Evolutionary conservation across 2,113 vertebrate species (phyloP).

Genomic region (Coptodon rendalli): DNA sequence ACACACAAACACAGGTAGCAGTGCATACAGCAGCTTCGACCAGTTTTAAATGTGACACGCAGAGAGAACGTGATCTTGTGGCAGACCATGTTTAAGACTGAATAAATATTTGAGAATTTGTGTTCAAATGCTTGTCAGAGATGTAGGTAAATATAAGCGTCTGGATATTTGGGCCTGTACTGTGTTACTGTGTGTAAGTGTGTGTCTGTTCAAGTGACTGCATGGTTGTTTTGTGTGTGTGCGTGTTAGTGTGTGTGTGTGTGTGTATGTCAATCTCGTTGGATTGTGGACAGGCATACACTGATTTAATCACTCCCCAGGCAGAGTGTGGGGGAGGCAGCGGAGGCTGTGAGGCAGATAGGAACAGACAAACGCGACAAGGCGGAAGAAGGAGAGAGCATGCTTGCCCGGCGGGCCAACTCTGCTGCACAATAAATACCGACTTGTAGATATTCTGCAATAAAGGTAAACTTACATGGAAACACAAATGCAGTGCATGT

Average conservation of each 20-base stretch:
- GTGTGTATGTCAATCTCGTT: conserved; percentile 49
- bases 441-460: conserved; percentile 29
- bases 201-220: conserved; percentile 12
- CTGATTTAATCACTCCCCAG: conserved; percentile 71
- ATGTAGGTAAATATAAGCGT: conserved; percentile 35
- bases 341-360: conserved; percentile 68
- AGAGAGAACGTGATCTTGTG: conserved; percentile 13
- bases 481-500: background rate
- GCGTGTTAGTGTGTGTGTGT: background rate
- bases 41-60: background rate
- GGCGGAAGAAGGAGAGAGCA: conserved; percentile 61
- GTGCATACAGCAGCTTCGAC: background rate
- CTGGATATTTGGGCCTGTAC: conserved; percentile 3
- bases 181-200: conserved; percentile 19
- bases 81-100: conserved; percentile 11
- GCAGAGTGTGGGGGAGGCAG: conserved; percentile 57
- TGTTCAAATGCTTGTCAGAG: conserved; percentile 31
- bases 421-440: conserved; percentile 47
- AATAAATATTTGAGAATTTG: conserved; percentile 46
- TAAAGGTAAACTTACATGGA: background rate
- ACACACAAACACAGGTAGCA: background rate
- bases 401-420: conserved; percentile 37
- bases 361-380: conserved; percentile 72
- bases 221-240: conserved; percentile 2
- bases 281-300: conserved; percentile 63